Percentiles rank a stretch among this genome's conserved stretches.
Evolutionary conservation across 2,113 vertebrate genomes (phyloP).

Genomic region (Laterallus jamaicensis): DNA sequence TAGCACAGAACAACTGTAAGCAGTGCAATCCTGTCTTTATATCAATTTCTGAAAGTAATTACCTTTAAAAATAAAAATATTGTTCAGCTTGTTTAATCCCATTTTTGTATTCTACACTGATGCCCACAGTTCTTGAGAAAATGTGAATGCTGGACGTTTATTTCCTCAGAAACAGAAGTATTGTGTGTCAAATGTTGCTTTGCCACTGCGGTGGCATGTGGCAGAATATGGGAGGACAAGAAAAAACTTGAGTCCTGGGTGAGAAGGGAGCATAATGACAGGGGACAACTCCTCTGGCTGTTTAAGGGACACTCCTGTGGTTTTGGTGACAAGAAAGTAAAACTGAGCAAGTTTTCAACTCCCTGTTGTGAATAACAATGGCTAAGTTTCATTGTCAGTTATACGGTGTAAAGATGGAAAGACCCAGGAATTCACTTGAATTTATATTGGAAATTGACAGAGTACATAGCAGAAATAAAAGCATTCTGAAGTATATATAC

Average conservation of each 20-base stretch:
- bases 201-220: not conserved
- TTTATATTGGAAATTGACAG: not conserved
- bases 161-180: too few species aligned
- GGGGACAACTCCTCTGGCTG: not conserved
- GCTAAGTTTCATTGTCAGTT: not conserved
- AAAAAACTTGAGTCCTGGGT: not conserved
- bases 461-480: not conserved
- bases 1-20: too few species aligned
- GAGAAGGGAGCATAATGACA: not conserved
- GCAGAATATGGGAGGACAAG: not conserved
- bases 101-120: too few species aligned
- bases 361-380: not conserved
- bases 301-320: too few species aligned
- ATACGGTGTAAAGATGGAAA: not conserved
- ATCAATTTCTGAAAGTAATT: too few species aligned
- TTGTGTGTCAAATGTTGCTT: not conserved
- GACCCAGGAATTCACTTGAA: not conserved
- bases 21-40: too few species aligned
- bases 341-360: not conserved
- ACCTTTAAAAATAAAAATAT: too few species aligned
- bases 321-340: not conserved
- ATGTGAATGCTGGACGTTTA: too few species aligned
- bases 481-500: not conserved
- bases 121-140: too few species aligned
- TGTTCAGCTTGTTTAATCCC: too few species aligned